Percentiles rank a stretch among this genome's conserved stretches.
Conservation (phyloP, 2,797 vertebrate species). For the Danio kyathit region DNA sequence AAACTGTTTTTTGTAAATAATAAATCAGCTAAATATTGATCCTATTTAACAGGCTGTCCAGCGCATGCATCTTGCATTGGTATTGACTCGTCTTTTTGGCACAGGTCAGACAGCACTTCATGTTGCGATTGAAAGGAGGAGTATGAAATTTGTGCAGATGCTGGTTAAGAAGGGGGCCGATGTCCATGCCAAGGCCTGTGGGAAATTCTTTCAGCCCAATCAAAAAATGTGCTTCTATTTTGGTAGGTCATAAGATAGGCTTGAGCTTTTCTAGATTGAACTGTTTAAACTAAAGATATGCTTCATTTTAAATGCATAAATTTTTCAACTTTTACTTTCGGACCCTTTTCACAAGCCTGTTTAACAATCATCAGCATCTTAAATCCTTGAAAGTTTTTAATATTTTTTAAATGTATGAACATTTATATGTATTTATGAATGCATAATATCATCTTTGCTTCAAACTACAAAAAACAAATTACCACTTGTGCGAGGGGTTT, state of each 20-base stretch:
- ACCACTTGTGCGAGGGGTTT: no score
- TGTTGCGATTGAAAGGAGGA: conserved; percentile 94
- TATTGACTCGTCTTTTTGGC: not conserved
- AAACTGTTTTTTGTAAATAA: not conserved
- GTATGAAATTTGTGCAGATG: conserved; percentile 83
- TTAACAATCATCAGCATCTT: no score
- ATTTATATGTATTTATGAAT: no score
- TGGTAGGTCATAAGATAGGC: conserved; percentile 78
- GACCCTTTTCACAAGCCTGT: no score
- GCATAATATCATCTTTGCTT: no score
- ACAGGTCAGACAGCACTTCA: conserved; percentile 95
- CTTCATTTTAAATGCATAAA: not conserved
- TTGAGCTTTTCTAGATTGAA: not conserved
- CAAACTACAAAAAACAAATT: no score
- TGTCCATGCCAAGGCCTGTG: conserved; percentile 89
- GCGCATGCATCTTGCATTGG: not conserved
- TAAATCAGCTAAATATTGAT: not conserved
- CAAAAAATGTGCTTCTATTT: conserved; percentile 92
- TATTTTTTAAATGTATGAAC: no score
- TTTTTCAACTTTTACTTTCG: not conserved
- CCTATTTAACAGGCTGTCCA: not conserved
- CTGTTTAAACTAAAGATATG: not conserved
- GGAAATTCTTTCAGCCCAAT: conserved; percentile 91
- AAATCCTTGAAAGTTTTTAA: no score
- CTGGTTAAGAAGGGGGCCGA: conserved; percentile 90